Evolutionary conservation across 2,113 vertebrate genomes (phyloP).

Genomic region (Dicaeum eximium): DNA sequence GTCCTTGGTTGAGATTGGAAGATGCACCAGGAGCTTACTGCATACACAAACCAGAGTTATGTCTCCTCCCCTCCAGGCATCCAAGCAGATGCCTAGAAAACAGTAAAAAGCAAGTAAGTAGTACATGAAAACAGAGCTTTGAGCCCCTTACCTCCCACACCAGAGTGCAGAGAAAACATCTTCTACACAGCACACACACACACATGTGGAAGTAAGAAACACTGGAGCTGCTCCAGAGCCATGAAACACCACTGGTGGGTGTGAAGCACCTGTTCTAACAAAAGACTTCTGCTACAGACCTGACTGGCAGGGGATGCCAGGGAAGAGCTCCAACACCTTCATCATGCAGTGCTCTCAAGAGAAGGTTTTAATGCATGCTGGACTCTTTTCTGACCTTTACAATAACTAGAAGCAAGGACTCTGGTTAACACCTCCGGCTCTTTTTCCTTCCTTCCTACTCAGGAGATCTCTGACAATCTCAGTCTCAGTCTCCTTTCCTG

Average conservation of each 20-base stretch:
- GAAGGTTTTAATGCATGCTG: background rate
- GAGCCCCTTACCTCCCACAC: background rate
- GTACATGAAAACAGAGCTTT: background rate
- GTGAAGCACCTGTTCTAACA: background rate
- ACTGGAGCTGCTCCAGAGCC: background rate
- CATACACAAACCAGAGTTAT: background rate
- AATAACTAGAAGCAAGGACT: background rate
- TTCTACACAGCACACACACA: background rate
- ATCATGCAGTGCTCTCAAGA: background rate
- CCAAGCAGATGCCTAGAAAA: background rate
- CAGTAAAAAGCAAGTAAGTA: background rate
- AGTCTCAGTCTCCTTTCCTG: background rate
- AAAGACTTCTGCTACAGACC: background rate
- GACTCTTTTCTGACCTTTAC: background rate
- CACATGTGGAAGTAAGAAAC: background rate
- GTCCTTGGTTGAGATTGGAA: background rate
- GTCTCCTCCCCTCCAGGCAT: background rate
- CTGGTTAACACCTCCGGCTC: background rate
- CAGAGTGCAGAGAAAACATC: background rate
- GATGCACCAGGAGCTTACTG: background rate
- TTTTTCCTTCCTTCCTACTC: background rate
- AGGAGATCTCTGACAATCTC: background rate
- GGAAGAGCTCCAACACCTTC: background rate
- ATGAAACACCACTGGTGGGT: background rate
- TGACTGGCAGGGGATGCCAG: background rate